A percentile compares a stretch with the other conserved stretches of the same genome.
Conservation (phyloP, 2,797 vertebrate genomes). For the Gouania willdenowi region DNA sequence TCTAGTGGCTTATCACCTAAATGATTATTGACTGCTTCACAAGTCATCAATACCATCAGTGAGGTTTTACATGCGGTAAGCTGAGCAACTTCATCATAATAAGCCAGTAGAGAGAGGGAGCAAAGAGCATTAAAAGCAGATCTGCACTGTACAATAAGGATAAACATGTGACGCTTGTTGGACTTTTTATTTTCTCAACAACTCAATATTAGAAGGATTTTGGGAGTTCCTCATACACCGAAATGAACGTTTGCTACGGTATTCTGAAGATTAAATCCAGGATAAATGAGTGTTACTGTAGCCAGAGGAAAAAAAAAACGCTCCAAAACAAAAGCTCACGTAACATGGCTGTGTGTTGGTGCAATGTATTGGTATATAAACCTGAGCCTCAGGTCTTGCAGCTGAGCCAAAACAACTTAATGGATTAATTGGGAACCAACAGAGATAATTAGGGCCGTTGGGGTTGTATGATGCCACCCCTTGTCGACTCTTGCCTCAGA, state of each 20-base stretch:
- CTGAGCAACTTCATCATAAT: constrained; percentile 50
- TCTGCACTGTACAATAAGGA: constrained; percentile 14
- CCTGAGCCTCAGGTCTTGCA: constrained; percentile 80
- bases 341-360: constrained; percentile 49
- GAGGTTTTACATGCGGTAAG: constrained; percentile 62
- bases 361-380: constrained; percentile 64
- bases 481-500: constrained; percentile 85
- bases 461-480: constrained; percentile 90
- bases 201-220: not conserved
- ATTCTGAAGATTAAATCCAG: constrained; percentile 30
- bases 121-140: constrained; percentile 7
- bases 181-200: too few species aligned
- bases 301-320: constrained; percentile 1
- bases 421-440: constrained; percentile 95
- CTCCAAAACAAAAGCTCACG: constrained; percentile 36
- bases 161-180: too few species aligned
- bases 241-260: constrained; percentile 2
- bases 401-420: constrained; percentile 90
- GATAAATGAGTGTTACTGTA: constrained; percentile 1
- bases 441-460: constrained; percentile 96
- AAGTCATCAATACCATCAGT: constrained; percentile 56
- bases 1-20: constrained; percentile 65
- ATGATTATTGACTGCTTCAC: constrained; percentile 60
- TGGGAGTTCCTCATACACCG: not conserved
- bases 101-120: constrained; percentile 36